A percentile compares a stretch with the other conserved stretches of the same genome.
These are phyloP conservation scores for Campylomormyrus tamandua DNA, from an alignment of 2,113 vertebrate genomes.

Conservation along the genomic window DNA sequence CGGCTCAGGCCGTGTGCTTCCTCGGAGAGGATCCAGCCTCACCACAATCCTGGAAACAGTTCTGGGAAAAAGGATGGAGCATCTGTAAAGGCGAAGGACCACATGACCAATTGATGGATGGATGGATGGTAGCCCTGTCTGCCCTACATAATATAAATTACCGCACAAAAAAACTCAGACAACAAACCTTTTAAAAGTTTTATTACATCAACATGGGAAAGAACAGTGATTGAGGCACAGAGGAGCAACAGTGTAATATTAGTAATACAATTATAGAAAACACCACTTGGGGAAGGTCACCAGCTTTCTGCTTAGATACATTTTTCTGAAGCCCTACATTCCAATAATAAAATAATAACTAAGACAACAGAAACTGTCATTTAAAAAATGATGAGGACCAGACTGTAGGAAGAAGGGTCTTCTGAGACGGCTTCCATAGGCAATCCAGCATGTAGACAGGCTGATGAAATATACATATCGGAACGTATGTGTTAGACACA, in stretches of 20 bases:
- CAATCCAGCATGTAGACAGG: background rate
- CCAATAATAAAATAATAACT: background rate
- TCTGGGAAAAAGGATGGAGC: background rate
- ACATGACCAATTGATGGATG: too few relatives aligned
- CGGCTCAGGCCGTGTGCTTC: background rate
- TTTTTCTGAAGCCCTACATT: background rate
- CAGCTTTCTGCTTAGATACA: background rate
- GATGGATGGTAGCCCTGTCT: background rate
- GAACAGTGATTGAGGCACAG: slow-evolving; percentile 15
- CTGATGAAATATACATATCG: background rate
- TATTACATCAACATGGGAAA: slow-evolving; percentile 32
- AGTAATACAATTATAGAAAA: slow-evolving; percentile 30
- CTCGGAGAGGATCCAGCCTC: background rate
- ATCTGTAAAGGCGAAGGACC: too few relatives aligned
- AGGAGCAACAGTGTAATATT: slow-evolving; percentile 16
- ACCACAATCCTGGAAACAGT: background rate
- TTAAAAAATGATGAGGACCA: background rate
- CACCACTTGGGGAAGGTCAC: background rate
- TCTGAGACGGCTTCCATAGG: background rate
- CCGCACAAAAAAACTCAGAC: background rate
- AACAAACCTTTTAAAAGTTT: slow-evolving; percentile 25
- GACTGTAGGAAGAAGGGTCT: background rate
- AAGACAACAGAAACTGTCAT: background rate
- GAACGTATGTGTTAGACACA: background rate
- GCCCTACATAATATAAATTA: background rate